Percentiles rank a stretch among this genome's conserved stretches.
Conservation (phyloP, 2,113 vertebrate genomes). For the Syngnathus floridae region DNA sequence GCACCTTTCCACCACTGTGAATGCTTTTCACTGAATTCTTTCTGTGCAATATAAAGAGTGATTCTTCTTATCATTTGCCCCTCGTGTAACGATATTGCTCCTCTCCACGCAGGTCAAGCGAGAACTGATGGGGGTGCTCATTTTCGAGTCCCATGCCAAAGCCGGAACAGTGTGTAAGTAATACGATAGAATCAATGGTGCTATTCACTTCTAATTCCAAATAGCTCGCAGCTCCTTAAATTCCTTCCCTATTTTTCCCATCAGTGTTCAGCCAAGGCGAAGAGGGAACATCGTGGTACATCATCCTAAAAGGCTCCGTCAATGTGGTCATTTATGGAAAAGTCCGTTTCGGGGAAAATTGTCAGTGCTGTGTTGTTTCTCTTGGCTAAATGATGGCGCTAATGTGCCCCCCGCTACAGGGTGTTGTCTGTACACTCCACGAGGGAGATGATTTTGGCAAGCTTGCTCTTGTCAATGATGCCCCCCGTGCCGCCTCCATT, state of each 20-base stretch:
- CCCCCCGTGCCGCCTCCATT: slow-evolving; percentile 94
- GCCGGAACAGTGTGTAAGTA: slow-evolving; percentile 95
- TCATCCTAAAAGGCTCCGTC: slow-evolving; percentile 96
- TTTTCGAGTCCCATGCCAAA: slow-evolving; percentile 94
- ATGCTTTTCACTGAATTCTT: slow-evolving; percentile 17
- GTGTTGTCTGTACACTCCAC: slow-evolving; percentile 92
- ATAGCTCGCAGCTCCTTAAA: not conserved
- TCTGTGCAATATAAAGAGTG: not conserved
- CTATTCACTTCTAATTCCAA: not conserved
- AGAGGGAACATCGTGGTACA: slow-evolving; percentile 99
- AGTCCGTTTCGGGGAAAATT: slow-evolving; percentile 64
- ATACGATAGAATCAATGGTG: not conserved
- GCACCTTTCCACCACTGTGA: slow-evolving; percentile 94
- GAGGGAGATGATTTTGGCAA: slow-evolving; percentile 99
- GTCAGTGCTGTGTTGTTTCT: not conserved
- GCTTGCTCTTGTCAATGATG: slow-evolving; percentile 93
- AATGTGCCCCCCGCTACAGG: slow-evolving; percentile 62
- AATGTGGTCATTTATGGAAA: slow-evolving; percentile 99
- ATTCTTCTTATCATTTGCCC: too few species aligned
- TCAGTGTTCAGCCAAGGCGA: slow-evolving; percentile 98
- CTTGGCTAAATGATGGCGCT: not conserved
- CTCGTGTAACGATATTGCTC: not conserved
- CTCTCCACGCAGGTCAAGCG: slow-evolving; percentile 79
- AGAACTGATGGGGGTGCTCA: slow-evolving; percentile 88
- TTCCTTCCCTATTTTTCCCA: not conserved